phyloP scores from a whole-genome alignment of 1,140 invertebrate species.

The Sarcophaga bullata region DNA sequence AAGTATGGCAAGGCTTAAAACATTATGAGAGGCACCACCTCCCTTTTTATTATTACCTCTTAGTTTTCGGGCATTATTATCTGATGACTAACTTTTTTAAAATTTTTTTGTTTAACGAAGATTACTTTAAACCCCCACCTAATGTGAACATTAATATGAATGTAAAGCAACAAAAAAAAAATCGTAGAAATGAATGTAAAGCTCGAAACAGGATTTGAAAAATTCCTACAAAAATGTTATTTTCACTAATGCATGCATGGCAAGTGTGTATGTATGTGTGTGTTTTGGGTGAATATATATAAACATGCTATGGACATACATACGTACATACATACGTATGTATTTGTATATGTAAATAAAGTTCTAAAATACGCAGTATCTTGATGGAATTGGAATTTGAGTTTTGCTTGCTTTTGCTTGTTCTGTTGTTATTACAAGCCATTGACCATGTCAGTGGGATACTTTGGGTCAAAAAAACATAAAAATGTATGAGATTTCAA shows the following conservation, averaged over 20 bases:
- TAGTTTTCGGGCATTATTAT: too few species aligned
- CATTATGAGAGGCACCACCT: too few species aligned
- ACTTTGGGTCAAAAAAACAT: slow-evolving; percentile 13
- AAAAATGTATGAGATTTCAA: neutral
- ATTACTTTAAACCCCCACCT: too few species aligned
- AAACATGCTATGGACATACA: neutral
- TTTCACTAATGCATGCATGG: neutral
- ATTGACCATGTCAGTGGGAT: slow-evolving; percentile 34
- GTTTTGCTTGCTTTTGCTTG: slow-evolving; percentile 34
- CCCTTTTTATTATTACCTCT: too few species aligned
- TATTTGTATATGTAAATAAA: slow-evolving; percentile 32
- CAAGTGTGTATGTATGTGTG: neutral
- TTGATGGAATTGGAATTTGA: slow-evolving; percentile 39
- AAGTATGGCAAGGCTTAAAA: too few species aligned
- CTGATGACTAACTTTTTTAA: too few species aligned
- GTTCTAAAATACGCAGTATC: slow-evolving; percentile 40
- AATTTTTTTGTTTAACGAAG: too few species aligned
- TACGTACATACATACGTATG: neutral
- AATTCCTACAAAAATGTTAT: too few species aligned
- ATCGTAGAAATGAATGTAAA: too few species aligned
- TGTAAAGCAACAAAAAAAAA: too few species aligned
- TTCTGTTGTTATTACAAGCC: slow-evolving; percentile 24
- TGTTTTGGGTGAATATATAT: neutral
- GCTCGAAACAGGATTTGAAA: too few species aligned
- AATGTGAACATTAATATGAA: too few species aligned